phyloP scores from a whole-genome alignment of 2,888 invertebrate species.

The Scaptomyza caliginosa region DNA sequence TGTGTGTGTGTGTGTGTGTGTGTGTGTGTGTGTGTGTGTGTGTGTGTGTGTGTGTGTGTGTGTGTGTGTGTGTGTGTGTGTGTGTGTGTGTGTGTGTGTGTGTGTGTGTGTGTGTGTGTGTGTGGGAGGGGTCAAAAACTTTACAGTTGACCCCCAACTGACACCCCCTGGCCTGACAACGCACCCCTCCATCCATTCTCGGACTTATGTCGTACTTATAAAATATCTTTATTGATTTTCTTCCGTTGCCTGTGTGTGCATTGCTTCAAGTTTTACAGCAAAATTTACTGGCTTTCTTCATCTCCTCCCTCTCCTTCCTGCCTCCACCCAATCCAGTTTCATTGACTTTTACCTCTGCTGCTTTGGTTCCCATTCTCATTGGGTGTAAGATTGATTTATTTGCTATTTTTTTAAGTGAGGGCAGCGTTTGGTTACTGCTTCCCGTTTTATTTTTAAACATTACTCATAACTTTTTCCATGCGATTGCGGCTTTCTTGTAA shows the following conservation, averaged over 20 bases:
- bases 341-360: conserved; percentile 28
- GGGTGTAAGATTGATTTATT: conserved; percentile 76
- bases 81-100: not conserved
- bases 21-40: not conserved
- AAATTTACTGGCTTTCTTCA: not conserved
- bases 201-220: conserved; percentile 41
- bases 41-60: not conserved
- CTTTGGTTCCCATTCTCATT: conserved; percentile 19
- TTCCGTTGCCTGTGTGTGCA: conserved; percentile 9
- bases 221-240: conserved; percentile 70
- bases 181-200: not conserved
- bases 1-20: conserved; percentile 1
- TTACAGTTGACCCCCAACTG: conserved; percentile 27
- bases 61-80: not conserved
- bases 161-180: not conserved
- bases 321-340: conserved; percentile 13
- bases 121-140: conserved; percentile 17
- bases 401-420: conserved; percentile 39
- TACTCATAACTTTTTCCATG: conserved; percentile 72
- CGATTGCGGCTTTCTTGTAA: conserved; percentile 59
- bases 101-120: not conserved
- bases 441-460: conserved; percentile 59
- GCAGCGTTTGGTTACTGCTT: conserved; percentile 4
- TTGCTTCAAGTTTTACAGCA: conserved; percentile 13
- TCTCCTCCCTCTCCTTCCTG: not conserved